Evolutionary conservation across 92 coral and sea anemone genomes (phyloP), one percentile per base, ranked within the genome.

Genomic region (Siderastrea radians): DNA sequence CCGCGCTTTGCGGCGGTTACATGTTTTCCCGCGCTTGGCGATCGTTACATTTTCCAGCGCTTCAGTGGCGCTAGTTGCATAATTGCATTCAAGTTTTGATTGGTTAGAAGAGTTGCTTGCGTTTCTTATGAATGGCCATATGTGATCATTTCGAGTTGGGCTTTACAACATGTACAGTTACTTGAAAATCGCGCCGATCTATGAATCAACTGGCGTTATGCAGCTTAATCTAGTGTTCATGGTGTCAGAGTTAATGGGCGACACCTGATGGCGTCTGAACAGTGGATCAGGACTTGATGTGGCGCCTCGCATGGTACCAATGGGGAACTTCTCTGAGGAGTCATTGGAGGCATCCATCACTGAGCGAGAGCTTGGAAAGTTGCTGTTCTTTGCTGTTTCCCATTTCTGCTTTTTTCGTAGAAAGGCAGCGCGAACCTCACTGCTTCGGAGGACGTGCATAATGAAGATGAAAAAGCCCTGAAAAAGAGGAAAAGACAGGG

Each of bases 401-500:
- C 89, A 88, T 51, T 82, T 74, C 53, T 88, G 83, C 60, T 74
- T 82, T 61, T 83, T 88, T 51, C 82, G 75, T 8, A n/a, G 75
- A 77, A 60, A 88, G 2, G 89, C 84, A 8, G 54, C n/a, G 19
- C 76, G 83, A 26, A 93, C 86, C 50, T 93, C 94, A 15, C 84
- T 73, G 81, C 89, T 93, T 78, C 96, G 91, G 9, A 93, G 71
- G 19, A 86, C 91, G 47, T 93, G 93, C 50, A 93, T 77, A 1
- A 93, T 47, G 58, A 93, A 93, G 46, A 93, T 82, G 38, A 93
- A 63, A 63, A 93, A 90, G 13, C 95, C 95, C 95, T 92, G 59
- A n/a, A 85, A 71, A 10, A 71, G 15, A 68, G 4, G 26, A 49
- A 47, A 5, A 61, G 16, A 61, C 7, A 61, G 38, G 38, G 38